Conservation (phyloP, 2,113 vertebrate genomes). For the Actinemys pallida region DNA sequence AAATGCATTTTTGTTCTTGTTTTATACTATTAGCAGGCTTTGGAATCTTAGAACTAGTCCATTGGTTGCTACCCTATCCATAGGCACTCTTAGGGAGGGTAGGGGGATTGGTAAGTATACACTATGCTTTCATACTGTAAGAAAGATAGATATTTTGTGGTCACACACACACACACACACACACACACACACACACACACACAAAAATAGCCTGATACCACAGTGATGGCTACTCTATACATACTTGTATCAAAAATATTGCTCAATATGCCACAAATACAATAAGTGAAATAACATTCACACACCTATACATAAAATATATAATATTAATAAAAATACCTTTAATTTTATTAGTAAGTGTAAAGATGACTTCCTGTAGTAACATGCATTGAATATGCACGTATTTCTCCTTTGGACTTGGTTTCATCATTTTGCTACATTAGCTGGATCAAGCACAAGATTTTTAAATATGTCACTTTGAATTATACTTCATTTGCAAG, state of each 20-base stretch:
- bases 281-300: not conserved
- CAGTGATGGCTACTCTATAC: no score
- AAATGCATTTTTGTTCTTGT: not conserved
- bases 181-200: no score
- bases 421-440: not conserved
- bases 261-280: not conserved
- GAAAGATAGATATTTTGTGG: no score
- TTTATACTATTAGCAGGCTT: not conserved
- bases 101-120: not conserved
- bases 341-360: not conserved
- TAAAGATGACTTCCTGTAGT: not conserved
- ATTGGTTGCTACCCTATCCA: not conserved
- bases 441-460: not conserved
- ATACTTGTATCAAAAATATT: not conserved
- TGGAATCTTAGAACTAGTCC: not conserved
- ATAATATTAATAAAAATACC: not conserved
- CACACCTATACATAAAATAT: not conserved
- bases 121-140: not conserved
- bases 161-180: no score
- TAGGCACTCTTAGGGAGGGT: not conserved
- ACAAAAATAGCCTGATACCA: no score
- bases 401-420: constrained; percentile 9
- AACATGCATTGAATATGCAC: not conserved
- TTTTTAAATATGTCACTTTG: constrained; percentile 3
- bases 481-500: not conserved